Evolutionary conservation across 2,888 invertebrate genomes (phyloP), one percentile per base, ranked within the genome.

Genomic region (Platycnemis pennipes): DNA sequence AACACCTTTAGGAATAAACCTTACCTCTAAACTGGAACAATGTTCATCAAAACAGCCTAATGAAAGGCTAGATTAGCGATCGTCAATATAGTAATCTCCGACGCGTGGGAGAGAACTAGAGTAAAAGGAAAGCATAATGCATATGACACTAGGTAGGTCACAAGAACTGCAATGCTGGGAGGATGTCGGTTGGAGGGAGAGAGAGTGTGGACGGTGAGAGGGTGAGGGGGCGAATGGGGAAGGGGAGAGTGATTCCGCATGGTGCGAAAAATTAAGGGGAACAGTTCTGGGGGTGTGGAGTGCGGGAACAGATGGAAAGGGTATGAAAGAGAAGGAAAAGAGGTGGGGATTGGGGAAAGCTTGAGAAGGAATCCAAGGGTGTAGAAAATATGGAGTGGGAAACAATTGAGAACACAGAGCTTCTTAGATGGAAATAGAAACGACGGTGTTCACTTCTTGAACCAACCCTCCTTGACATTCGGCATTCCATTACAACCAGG

Each of bases 121-220:
- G 77, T 77, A 13, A 31, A 31, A 37, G 77, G 37, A 77, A 37
- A 77, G 77, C 77, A 77, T 31, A 77, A 77, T 77, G 37, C 77
- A 77, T 77, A 77, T 37, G 91, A 42, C 11, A 91, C 42, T 91
- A 91, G 91, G 91, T 91, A 91, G 91, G 91, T 91, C 91, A 91
- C 56, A 56, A 91, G 63, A 91, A 44, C 91, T 63, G 91, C 91
- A 91, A 44, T 63, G 69, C 44, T 63, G 89, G 42, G 56, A 44
- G 63, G 53, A 77, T 77, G 63, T 5, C n/a, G 63, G 63, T 63
- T 26, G 63, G 56, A 16, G 37, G 49, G 37, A 7, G 22, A 49
- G 53, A 31, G 88, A 31, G 16, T 63, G 31, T n/a, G n/a, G 88
- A 42, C 26, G 26, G 56, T 31, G 56, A 16, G 56, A 37, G 89